These are phyloP conservation scores for Microtus oregoni DNA, from an alignment of 2,113 vertebrate genomes.

Conservation along the genomic window DNA sequence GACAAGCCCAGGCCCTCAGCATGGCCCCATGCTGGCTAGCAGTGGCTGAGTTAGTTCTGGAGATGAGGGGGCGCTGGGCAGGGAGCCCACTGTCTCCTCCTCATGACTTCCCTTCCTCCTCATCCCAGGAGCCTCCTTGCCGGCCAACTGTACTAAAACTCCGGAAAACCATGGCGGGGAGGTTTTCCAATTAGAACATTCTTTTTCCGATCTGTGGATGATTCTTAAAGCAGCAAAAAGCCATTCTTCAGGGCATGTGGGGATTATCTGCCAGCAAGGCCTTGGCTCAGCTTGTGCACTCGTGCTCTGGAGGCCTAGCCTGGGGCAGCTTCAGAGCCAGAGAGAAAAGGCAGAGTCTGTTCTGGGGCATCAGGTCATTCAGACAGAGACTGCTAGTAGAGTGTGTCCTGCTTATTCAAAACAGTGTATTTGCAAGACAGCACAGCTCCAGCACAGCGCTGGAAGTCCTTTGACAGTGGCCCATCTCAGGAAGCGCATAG, in stretches of 20 bases:
- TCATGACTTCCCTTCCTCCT: constrained; percentile 76
- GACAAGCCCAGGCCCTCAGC: neutral
- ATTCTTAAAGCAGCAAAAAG: constrained; percentile 76
- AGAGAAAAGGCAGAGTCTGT: constrained; percentile 52
- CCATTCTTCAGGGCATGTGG: constrained; percentile 70
- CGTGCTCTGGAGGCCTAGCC: constrained; percentile 64
- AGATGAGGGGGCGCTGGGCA: constrained; percentile 61
- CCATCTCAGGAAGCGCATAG: neutral
- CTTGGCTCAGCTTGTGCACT: constrained; percentile 55
- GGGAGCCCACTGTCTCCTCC: constrained; percentile 67
- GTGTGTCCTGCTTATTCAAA: neutral
- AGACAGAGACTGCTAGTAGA: neutral
- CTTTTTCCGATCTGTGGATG: constrained; percentile 80
- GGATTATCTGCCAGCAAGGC: constrained; percentile 68
- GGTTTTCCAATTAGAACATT: constrained; percentile 84
- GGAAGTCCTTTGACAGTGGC: neutral
- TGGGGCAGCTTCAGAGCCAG: neutral
- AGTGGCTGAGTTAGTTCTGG: neutral
- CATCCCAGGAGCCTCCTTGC: constrained; percentile 72
- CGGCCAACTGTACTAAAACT: constrained; percentile 81
- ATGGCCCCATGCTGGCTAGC: neutral
- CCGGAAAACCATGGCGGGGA: constrained; percentile 82
- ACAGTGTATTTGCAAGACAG: neutral
- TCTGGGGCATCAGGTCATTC: constrained; percentile 45
- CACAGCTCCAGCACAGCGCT: neutral